A percentile compares a stretch with the other conserved stretches of the same genome.
Conservation (phyloP, 2,113 vertebrate species). For the Aspiorhynchus laticeps region DNA sequence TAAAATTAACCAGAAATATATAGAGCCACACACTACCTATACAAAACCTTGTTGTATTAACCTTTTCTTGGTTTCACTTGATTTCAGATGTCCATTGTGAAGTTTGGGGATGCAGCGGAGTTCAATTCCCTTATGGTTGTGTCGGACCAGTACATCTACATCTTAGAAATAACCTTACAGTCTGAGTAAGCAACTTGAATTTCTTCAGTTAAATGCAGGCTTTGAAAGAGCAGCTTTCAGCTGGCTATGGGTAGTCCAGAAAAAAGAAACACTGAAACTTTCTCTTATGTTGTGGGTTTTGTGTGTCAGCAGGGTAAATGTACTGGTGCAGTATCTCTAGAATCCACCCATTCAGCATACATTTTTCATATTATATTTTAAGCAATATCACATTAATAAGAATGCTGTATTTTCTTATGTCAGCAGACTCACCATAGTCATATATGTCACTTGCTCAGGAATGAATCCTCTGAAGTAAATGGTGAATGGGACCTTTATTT, state of each 20-base stretch:
- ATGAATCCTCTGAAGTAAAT: too few species aligned
- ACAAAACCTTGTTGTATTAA: not conserved
- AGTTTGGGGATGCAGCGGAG: conserved; percentile 80
- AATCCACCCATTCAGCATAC: not conserved
- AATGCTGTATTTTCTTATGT: not conserved
- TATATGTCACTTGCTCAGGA: not conserved
- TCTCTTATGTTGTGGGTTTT: not conserved
- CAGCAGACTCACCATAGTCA: not conserved
- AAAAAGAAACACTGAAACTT: not conserved
- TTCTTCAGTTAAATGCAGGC: not conserved
- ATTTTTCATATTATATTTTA: not conserved
- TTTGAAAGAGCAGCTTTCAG: not conserved
- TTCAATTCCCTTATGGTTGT: conserved; percentile 84
- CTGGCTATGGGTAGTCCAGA: not conserved
- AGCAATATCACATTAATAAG: not conserved
- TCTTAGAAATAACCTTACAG: conserved; percentile 84
- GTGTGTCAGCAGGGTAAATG: not conserved
- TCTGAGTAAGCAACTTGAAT: conserved; percentile 78
- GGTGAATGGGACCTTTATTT: too few species aligned
- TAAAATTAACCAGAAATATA: not conserved
- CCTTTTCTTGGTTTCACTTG: not conserved
- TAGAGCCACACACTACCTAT: not conserved
- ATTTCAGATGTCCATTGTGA: conserved; percentile 82
- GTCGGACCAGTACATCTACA: conserved; percentile 84
- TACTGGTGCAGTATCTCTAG: not conserved